Conservation (phyloP, 2,113 vertebrate genomes). For the Gymnobelideus leadbeateri region DNA sequence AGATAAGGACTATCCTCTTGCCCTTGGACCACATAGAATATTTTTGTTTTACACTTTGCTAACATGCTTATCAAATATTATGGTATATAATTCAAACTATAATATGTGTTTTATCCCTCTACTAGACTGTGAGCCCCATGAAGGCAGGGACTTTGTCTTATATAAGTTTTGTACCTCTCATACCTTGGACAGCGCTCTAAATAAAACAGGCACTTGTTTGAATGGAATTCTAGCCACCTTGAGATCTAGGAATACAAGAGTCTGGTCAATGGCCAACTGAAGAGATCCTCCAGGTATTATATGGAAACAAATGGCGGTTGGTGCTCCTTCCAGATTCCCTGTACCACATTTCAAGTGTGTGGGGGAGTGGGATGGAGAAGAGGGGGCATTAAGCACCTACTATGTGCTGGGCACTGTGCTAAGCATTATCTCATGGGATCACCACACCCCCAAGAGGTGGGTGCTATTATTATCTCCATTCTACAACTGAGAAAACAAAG, state of each 20-base stretch:
- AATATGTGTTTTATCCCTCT: background rate
- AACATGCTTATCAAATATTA: background rate
- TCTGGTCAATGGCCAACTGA: background rate
- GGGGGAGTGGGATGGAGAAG: background rate
- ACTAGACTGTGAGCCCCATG: background rate
- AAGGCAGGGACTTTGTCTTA: background rate
- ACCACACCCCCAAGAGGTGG: background rate
- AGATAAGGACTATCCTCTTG: background rate
- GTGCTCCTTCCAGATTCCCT: background rate
- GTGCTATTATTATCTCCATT: background rate
- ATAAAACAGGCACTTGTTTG: background rate
- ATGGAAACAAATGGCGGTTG: background rate
- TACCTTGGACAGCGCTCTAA: background rate
- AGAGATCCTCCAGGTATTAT: background rate
- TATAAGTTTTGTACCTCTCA: background rate
- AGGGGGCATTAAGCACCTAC: background rate
- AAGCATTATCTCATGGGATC: background rate
- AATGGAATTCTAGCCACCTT: background rate
- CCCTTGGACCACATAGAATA: background rate
- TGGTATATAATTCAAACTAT: background rate
- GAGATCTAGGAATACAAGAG: background rate
- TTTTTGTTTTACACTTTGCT: background rate
- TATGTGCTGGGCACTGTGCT: background rate
- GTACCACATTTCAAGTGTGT: background rate
- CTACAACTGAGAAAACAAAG: background rate